Evolutionary conservation across 2,888 invertebrate genomes (phyloP), one percentile per base, ranked within the genome.

Genomic region (Lysandra coridon): DNA sequence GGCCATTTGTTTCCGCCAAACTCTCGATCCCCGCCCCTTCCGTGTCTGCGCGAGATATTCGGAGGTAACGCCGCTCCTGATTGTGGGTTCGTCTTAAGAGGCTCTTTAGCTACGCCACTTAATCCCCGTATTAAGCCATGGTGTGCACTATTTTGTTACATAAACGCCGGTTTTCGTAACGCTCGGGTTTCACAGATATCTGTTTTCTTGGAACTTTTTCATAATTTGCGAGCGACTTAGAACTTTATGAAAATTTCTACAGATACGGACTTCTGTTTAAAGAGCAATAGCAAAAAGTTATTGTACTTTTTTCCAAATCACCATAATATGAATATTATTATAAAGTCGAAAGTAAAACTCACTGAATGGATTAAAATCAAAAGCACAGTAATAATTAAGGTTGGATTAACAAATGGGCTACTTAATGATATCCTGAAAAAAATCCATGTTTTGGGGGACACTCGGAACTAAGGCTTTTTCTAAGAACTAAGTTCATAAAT

Each of bases 31-130:
- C 81, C 83, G 82, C 83, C 83, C 81, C 81, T 83, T 82, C 78
- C 81, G 44, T 83, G 82, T 83, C 78, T 76, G 17, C 44, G 76
- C 5, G 33, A 33, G 57, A 76, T 76, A 76, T 76, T 33, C 17
- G 76, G 17, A 76, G 76, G 76, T 76, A 49, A 33, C 76, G 53
- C 14, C 75, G 40, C 33, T 53, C 75, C 75, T 53, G n/a, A 37
- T 49, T 78, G 75, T 82, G 85, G 85, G 86, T 83, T 82, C 84
- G 84, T 85, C 85, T 82, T 83, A 83, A 84, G 83, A 81, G 81
- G 78, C 79, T 80, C 82, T 80, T 81, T 79, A 77, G 79, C 80
- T 78, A 62, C 75, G 53, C 81, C 80, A 79, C 80, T 81, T 80
- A 80, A 79, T 79, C 79, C 79, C 60, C 3, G 79, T 60, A 78